Evolutionary conservation across 2,888 invertebrate species (phyloP).

Genomic region (Charanyca ferruginea): DNA sequence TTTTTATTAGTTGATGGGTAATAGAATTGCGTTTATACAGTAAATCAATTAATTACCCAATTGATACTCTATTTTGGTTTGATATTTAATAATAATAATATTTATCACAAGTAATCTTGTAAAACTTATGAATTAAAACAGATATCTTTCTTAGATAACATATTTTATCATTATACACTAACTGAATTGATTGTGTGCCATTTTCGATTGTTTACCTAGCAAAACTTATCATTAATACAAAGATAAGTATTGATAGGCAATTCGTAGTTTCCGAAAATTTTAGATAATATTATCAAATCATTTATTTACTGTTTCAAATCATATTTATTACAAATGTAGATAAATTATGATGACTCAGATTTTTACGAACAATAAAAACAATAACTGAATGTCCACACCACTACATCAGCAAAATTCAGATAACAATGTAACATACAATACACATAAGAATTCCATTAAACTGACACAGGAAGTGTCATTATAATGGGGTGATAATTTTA

Average conservation of each 20-base stretch:
- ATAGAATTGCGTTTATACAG: too few species aligned
- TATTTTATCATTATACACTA: not conserved
- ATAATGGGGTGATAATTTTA: too few species aligned
- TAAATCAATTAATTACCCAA: too few species aligned
- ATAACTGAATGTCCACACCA: too few species aligned
- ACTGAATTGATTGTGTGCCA: too few species aligned
- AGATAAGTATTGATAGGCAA: not conserved
- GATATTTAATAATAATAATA: too few species aligned
- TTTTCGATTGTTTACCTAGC: not conserved
- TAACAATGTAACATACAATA: not conserved
- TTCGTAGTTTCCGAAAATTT: not conserved
- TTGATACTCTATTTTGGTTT: too few species aligned
- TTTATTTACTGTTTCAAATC: conserved; percentile 29
- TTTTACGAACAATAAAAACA: not conserved
- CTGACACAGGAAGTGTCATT: too few species aligned
- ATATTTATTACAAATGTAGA: not conserved
- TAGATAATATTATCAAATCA: conserved; percentile 2
- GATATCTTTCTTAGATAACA: not conserved
- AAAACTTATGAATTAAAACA: not conserved
- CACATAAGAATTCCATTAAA: too few species aligned
- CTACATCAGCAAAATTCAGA: not conserved
- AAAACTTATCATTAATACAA: not conserved
- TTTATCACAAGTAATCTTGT: too few species aligned
- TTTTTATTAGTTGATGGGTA: too few species aligned
- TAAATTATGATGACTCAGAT: conserved; percentile 2